A percentile compares a stretch with the other conserved stretches of the same genome.
Evolutionary conservation across 1,140 invertebrate species (phyloP).

Genomic region (Drosophila pseudoobscura): DNA sequence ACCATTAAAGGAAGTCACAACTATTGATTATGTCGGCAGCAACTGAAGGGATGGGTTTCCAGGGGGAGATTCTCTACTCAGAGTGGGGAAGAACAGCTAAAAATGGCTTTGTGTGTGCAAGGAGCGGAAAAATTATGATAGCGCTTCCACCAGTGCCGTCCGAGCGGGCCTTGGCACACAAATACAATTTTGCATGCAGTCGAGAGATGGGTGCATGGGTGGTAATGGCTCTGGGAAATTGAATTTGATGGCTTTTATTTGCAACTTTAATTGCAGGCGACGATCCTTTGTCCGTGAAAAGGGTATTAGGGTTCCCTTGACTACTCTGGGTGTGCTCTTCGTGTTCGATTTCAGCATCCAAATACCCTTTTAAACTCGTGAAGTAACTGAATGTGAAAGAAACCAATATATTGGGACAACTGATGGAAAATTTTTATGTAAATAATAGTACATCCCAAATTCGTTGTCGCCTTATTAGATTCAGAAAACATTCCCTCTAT

Average conservation of each 20-base stretch:
- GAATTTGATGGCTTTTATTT: constrained; percentile 63
- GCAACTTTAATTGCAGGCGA: constrained; percentile 55
- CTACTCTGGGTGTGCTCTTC: too few species aligned
- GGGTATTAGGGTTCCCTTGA: too few species aligned
- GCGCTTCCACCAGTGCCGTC: constrained; percentile 27
- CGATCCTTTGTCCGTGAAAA: not conserved
- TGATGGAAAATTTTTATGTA: too few species aligned
- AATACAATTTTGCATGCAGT: constrained; percentile 43
- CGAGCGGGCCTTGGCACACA: constrained; percentile 35
- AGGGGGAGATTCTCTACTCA: not conserved
- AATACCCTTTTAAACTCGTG: too few species aligned
- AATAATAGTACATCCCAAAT: too few species aligned
- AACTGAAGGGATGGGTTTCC: constrained; percentile 2
- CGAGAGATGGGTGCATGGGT: too few species aligned
- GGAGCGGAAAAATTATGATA: constrained; percentile 66
- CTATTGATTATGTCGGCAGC: constrained; percentile 67
- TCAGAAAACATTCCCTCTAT: too few species aligned
- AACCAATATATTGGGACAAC: too few species aligned
- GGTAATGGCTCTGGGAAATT: constrained; percentile 26
- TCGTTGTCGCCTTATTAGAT: too few species aligned
- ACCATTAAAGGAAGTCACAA: constrained; percentile 75
- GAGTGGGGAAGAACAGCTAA: constrained; percentile 31
- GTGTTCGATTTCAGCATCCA: too few species aligned
- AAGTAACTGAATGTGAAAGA: too few species aligned
- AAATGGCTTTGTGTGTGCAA: constrained; percentile 63